These are phyloP conservation scores for Sorex araneus DNA, from an alignment of 2,113 vertebrate genomes.

Conservation along the genomic window DNA sequence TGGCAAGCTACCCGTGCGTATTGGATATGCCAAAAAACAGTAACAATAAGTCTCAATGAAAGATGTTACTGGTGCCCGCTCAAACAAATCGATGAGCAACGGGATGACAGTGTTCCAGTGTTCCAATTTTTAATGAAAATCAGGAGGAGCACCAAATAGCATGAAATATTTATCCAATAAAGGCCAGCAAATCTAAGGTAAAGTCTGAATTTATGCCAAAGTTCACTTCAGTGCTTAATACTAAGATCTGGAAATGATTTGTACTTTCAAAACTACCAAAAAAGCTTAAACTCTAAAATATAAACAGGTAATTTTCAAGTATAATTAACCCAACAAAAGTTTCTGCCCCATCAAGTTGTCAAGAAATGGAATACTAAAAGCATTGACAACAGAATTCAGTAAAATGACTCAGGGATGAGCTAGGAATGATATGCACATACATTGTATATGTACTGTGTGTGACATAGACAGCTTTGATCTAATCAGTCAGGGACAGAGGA, in stretches of 20 bases:
- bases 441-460: neutral
- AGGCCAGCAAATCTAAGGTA: neutral
- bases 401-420: neutral
- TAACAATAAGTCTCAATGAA: too few species aligned
- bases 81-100: too few species aligned
- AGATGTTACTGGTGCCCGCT: too few species aligned
- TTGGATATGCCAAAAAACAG: too few species aligned
- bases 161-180: neutral
- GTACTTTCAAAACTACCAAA: neutral
- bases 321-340: neutral
- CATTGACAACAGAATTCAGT: neutral
- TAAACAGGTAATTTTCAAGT: slow-evolving; percentile 31
- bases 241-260: slow-evolving; percentile 11
- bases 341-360: neutral
- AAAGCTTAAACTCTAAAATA: slow-evolving; percentile 18
- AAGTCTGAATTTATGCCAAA: slow-evolving; percentile 2
- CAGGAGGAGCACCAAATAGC: neutral
- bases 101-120: too few species aligned
- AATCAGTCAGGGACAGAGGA: neutral
- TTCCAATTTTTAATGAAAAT: neutral
- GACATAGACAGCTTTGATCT: neutral
- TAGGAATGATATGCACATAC: neutral
- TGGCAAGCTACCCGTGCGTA: too few species aligned
- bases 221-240: neutral
- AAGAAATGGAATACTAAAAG: neutral